Percentiles rank a stretch among this genome's conserved stretches.
Conservation (phyloP, 2,113 vertebrate species). For the Excalfactoria chinensis region DNA sequence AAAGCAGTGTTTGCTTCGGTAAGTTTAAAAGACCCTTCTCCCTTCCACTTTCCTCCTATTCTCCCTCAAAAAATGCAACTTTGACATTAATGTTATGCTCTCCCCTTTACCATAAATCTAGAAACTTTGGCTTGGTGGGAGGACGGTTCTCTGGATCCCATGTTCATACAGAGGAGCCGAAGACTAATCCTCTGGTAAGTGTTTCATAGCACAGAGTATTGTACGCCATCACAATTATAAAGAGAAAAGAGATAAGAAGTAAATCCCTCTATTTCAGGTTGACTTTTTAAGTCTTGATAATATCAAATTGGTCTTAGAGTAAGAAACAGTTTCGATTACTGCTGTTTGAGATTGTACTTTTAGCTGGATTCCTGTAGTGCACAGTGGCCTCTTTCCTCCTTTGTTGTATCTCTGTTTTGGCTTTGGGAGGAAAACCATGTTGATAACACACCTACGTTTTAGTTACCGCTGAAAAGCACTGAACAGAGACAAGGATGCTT, state of each 20-base stretch:
- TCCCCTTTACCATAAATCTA: neutral
- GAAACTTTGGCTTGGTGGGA: constrained; percentile 50
- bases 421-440: too few relatives aligned
- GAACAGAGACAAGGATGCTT: too few relatives aligned
- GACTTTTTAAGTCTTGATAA: neutral
- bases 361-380: neutral
- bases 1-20: constrained; percentile 64
- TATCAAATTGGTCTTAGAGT: neutral
- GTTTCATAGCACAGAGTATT: neutral
- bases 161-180: constrained; percentile 25
- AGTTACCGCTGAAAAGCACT: neutral
- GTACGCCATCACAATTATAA: neutral
- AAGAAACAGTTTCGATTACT: neutral
- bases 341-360: neutral
- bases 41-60: neutral
- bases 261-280: neutral
- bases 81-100: neutral
- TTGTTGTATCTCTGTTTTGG: neutral
- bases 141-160: constrained; percentile 52
- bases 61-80: neutral
- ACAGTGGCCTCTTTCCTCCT: neutral
- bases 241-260: neutral
- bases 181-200: constrained; percentile 73
- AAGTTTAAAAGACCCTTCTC: constrained; percentile 57
- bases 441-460: too few relatives aligned